phyloP scores from a whole-genome alignment of 2,888 invertebrate genomes.

The Ferrisia virgata region DNA sequence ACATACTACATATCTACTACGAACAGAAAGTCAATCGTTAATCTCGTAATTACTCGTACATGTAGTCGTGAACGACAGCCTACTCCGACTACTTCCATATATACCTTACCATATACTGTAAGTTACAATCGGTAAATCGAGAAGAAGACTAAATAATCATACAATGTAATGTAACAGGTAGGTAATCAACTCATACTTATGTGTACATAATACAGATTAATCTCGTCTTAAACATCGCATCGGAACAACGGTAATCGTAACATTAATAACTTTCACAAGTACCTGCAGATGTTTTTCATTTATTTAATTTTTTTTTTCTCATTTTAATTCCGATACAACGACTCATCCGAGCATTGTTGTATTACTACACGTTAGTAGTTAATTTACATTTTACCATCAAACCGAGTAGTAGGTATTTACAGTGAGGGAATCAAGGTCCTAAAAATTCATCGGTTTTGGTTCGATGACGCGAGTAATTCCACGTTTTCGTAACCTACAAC shows the following conservation, averaged over 20 bases:
- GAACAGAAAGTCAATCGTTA: too few relatives aligned
- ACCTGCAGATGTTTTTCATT: background rate
- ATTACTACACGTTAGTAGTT: background rate
- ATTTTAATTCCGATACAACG: background rate
- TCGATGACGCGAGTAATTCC: background rate
- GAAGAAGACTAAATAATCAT: background rate
- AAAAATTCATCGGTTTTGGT: conserved; percentile 3
- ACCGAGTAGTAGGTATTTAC: background rate
- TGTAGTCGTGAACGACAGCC: too few relatives aligned
- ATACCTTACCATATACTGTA: too few relatives aligned
- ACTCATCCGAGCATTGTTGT: background rate
- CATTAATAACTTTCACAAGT: background rate
- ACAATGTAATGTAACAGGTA: too few relatives aligned
- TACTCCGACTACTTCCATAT: too few relatives aligned
- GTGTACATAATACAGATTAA: background rate
- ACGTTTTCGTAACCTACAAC: background rate
- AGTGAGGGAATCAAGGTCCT: background rate
- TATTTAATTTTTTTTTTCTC: too few relatives aligned
- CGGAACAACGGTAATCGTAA: background rate
- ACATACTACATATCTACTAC: too few relatives aligned
- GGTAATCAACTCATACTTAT: background rate
- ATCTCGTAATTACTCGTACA: background rate
- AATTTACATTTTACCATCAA: background rate
- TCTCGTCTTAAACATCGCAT: background rate
- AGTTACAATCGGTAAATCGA: background rate